Evolutionary conservation across 2,888 invertebrate genomes (phyloP), one percentile per base, ranked within the genome.

Genomic region (Drosophila rubida): DNA sequence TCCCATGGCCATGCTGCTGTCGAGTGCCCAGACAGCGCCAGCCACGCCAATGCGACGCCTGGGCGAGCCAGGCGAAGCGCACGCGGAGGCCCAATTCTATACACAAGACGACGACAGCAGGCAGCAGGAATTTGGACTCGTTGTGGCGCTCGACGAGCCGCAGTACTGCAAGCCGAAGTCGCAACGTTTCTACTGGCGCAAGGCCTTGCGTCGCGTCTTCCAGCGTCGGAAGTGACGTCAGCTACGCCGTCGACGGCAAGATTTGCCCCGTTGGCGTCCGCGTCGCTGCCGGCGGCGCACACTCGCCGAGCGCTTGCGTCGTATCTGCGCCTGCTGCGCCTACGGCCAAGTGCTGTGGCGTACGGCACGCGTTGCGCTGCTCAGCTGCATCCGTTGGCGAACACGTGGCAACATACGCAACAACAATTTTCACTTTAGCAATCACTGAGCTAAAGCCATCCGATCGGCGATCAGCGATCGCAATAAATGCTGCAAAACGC

Each of bases 161-260:
- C 49, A 49, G 4, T 54, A 62, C 23, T 19, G 62, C 16, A 84
- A 87, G 41, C 48, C 72, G 14, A 87, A 87, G 55, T 80, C 84
- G 9, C 88, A 89, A 58, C 86, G 83, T 42, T 79, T 90, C 65
- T 90, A 86, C 66, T 90, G 90, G 90, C 90, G 90, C 63, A 90
- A 87, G 68, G 90, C 90, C 2, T 58, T 90, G 65, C 83, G 90
- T 16, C 90, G 90, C 42, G 90, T 90, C 72, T 90, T 90, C 77
- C 89, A 88, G 60, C 85, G 85, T 14, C 72, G 88, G 35, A 87
- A 89, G 88, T 83, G 85, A 86, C 84, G 63, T 69, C 80, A 80
- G 49, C 48, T 77, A 55, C 72, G 82, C 60, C 87, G 82, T 71
- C 82, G 80, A 59, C 78, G 80, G 65, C 84, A 88, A 66, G 88